Base-by-base conservation (phyloP, 2,113 vertebrate species). In the Actinemys pallida region DNA sequence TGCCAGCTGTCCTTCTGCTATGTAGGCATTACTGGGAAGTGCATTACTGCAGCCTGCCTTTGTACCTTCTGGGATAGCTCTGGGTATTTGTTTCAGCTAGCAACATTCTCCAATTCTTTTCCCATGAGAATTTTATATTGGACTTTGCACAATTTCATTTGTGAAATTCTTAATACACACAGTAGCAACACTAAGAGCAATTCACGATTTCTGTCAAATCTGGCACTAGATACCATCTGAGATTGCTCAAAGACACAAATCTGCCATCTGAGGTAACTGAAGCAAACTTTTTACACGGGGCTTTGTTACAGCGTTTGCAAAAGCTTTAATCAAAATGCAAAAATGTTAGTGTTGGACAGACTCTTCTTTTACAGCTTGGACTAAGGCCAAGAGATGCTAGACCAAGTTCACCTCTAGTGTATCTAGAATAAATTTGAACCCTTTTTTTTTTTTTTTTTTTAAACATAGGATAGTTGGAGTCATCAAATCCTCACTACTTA, bases 41-140 rank as follows among this genome's bases (percentile, higher is more conserved):
- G 12, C n/a, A 96, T 92, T 93, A 76, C 81, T 89, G 50, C 89
- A 53, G 79, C 35, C 45, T 87, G 88, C 93, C 82, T 93, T 94
- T 89, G 72, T 54, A 95, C 92, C 88, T 95, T 90, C 84, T 91
- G 90, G 90, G 89, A 62, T 45, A 81, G 91, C 86, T 94, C 93
- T 69, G 0, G 2, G 53, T 84, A 13, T 72, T 45, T 5, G 57
- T n/a, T 86, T 91, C 91, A 93, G 80, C 65, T 10, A n/a, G 14
- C 12, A 35, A 35, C 17, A 69, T 20, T 35, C 17, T n/a, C 65
- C 17, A 39, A 4, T 69, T n/a, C 17, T 4, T 35, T 72, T 72
- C 7, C n/a, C 17, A 72, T 20, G 65, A n/a, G 35, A 69, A 69
- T n/a, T 8, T n/a, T n/a, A 59, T 12, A 81, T 54, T 79, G 62